Percentiles rank a stretch among this genome's conserved stretches.
phyloP scores from a whole-genome alignment of 2,888 invertebrate genomes.

The Ceraclea dissimilis region DNA sequence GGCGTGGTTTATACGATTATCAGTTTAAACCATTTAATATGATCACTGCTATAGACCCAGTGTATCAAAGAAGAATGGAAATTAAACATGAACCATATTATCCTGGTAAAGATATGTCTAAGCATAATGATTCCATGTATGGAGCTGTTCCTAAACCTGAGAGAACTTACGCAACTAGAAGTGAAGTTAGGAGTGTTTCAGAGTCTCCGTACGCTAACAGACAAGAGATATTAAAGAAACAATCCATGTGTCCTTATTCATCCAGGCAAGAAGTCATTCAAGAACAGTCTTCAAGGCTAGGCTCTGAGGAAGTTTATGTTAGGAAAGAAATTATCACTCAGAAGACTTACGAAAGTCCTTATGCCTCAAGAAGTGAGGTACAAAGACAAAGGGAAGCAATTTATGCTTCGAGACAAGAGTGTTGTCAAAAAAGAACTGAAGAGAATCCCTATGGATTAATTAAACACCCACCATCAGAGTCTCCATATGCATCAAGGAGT shows the following conservation, averaged over 20 bases:
- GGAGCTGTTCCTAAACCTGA: constrained; percentile 48
- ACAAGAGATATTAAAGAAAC: constrained; percentile 17
- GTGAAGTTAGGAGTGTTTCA: constrained; percentile 5
- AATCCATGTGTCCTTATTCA: constrained; percentile 21
- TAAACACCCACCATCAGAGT: constrained; percentile 30
- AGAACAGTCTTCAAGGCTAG: constrained; percentile 37
- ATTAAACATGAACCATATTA: constrained; percentile 46
- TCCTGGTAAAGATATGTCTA: constrained; percentile 29
- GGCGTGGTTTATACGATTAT: constrained; percentile 44
- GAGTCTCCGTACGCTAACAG: constrained; percentile 14
- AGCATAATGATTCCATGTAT: constrained; percentile 40
- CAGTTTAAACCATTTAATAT: constrained; percentile 46
- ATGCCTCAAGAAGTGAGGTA: constrained; percentile 27
- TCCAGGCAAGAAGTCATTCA: constrained; percentile 24
- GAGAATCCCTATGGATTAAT: constrained; percentile 20
- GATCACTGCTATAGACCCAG: constrained; percentile 50
- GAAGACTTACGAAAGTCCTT: constrained; percentile 19
- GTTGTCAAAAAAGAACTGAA: constrained; percentile 10
- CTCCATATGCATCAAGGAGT: constrained; percentile 44
- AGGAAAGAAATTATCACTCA: constrained; percentile 36
- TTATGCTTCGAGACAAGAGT: constrained; percentile 28
- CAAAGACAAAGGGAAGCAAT: constrained; percentile 27
- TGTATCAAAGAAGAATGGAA: constrained; percentile 49
- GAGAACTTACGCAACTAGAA: constrained; percentile 39
- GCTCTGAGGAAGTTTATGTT: constrained; percentile 29